Evolutionary conservation across 2,113 vertebrate genomes (phyloP), one percentile per base, ranked within the genome.

Genomic region (Tichodroma muraria): DNA sequence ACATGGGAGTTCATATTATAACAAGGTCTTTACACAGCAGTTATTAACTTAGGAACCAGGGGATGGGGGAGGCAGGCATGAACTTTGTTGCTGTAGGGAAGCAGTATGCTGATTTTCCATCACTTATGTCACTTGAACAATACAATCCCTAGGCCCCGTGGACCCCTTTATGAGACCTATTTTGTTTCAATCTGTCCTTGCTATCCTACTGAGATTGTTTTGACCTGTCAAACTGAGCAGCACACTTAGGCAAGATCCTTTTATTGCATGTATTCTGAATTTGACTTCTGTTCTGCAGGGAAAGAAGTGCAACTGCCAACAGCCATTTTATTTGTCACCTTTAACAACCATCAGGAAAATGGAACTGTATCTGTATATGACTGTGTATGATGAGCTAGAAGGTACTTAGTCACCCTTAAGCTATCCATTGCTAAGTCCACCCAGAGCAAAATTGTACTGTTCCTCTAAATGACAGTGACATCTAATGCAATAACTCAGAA

Each of bases 301-400:
- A 97, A 42, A 71, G 72, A 47, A 87, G 45, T 94, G 88, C 78
- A 96, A 95, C 88, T 96, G 78, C 91, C 90, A 95, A 63, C 87
- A 97, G 88, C 79, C 25, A 92, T 97, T 97, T 96, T 71, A 69
- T 93, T 91, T 97, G 93, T 96, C 88, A 91, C 89, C 70, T 97
- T 94, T 83, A 96, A 91, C 95, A 96, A 82, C 79, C 54, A 49
- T 90, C 86, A 73, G 72, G 77, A 92, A 96, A 95, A 97, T 78
- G 31, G 88, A 91, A 45, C 75, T 91, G 27, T 56, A n/a, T n/a
- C n/a, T n/a, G n/a, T n/a, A n/a, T n/a, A n/a, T n/a, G 44, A 94
- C 42, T 89, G 2, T 78, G 42, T 64, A n/a, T 56, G 40, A 81
- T 87, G 70, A 80, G n/a, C 45, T 93, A 35, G 52, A 77, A 78